Evolutionary conservation across 2,888 invertebrate genomes (phyloP), one percentile per base, ranked within the genome.

Genomic region (Therioaphis trifolii): DNA sequence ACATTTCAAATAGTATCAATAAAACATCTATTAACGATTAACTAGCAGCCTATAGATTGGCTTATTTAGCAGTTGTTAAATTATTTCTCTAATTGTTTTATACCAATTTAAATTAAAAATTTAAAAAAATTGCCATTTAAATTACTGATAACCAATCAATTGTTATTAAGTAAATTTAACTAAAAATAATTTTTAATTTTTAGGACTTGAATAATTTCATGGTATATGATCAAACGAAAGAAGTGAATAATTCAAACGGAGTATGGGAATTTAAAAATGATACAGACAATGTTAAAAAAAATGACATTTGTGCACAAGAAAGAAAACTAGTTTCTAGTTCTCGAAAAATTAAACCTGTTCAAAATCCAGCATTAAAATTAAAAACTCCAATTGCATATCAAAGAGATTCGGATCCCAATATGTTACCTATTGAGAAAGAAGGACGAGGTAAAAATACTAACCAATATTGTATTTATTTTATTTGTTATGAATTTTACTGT

Each of bases 351-450:
- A 93, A 93, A 88, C 93, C 93, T 58, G 92, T 94, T 71, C 93
- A 92, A 88, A 92, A 93, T 89, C 94, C 94, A 79, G 93, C 93
- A 79, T 89, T 94, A 85, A 93, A 93, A 87, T 89, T 94, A 86
- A 93, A 94, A 89, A 93, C 93, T 86, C 94, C 94, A 85, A 94
- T 94, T 86, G 94, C 94, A 75, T 94, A 94, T 89, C 93, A 93
- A 88, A 92, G 93, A 87, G 93, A 93, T 88, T 93, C 93, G 84
- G 95, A 96, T 90, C 92, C 95, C 85, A 94, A 94, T 86, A 94
- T 95, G 87, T 93, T 96, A 89, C 96, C 96, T 80, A 93, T 96
- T 88, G 93, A 93, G 89, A 95, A 94, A 89, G 95, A 96, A 89
- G 95, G 94, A 89, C 96, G 95, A 91, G 95, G 96, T 95, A 90